Evolutionary conservation across 1,140 invertebrate species (phyloP), one percentile per base, ranked within the genome.

Genomic region (Maconellicoccus hirsutus): DNA sequence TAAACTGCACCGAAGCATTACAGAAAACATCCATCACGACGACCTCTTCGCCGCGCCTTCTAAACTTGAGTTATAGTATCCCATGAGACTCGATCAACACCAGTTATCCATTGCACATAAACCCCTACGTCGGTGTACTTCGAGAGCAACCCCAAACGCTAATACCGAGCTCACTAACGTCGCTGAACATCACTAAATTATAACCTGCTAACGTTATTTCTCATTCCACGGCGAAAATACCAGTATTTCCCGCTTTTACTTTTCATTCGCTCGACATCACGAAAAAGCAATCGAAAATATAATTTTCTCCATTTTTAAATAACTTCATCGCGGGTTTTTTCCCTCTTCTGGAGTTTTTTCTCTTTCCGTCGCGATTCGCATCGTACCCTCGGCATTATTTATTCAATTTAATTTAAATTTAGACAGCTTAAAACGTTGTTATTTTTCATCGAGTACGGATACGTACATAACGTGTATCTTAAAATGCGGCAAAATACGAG

Each of bases 81-180:
- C 61, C 61, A 66, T 26, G 61, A 26, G 61, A 66, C 61, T 66
- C 61, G 25, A 66, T 66, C 61, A 66, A 66, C 61, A 66, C 61
- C 61, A 66, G 61, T 66, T 66, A 66, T 66, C 61, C 61, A 66
- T 66, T 66, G 61, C 61, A 66, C 61, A 52, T 52, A 52, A 52
- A 52, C 42, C 42, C 42, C 42, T 33, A 16, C 12, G 42, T 52
- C 16, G n/a, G 10, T 52, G 42, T 52, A 52, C 42, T n/a, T 14
- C 10, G 29, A 19, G 42, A 52, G n/a, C 42, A 52, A 52, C 42
- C 42, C 42, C 42, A 52, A 52, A 52, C 42, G 42, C 42, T 52
- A 52, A 52, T 52, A 52, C 42, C 42, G 42, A 19, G 42, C 42
- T 52, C 42, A 19, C 42, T 52, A 52, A 52, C 42, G 42, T 52